These are phyloP conservation scores for Mesorhabditis sp. DNA, from an alignment of 2,888 invertebrate species.

Conservation along the genomic window DNA sequence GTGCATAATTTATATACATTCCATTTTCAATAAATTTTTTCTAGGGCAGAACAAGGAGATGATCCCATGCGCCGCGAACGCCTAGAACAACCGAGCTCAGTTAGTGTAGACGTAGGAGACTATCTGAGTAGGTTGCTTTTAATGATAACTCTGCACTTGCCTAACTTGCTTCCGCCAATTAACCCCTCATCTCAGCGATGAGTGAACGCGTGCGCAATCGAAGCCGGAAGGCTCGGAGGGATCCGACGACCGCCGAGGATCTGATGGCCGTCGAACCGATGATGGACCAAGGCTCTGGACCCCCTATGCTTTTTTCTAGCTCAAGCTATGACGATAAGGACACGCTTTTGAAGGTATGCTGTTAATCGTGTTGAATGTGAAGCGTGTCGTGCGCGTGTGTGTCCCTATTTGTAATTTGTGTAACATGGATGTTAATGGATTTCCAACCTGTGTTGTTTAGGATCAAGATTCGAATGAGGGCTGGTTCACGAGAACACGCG, in stretches of 20 bases:
- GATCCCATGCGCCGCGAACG: no score
- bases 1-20: background rate
- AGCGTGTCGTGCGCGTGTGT: background rate
- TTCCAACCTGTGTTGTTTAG: background rate
- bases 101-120: no score
- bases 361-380: background rate
- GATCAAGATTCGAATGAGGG: constrained; percentile 32
- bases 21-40: no score
- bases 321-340: constrained; percentile 12
- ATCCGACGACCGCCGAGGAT: constrained; percentile 46
- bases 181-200: constrained; percentile 27
- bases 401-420: background rate
- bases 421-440: background rate
- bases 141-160: no score
- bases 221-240: constrained; percentile 20
- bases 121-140: no score
- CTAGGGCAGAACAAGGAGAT: no score
- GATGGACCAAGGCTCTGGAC: constrained; percentile 40
- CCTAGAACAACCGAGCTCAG: no score
- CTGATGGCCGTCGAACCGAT: constrained; percentile 53
- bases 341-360: constrained; percentile 9
- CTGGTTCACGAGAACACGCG: constrained; percentile 44
- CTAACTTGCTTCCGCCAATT: no score
- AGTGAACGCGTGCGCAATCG: constrained; percentile 27
- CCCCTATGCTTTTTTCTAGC: constrained; percentile 25